Conservation (phyloP, 1,140 invertebrate species). For the Pogonomyrmex barbatus region DNA sequence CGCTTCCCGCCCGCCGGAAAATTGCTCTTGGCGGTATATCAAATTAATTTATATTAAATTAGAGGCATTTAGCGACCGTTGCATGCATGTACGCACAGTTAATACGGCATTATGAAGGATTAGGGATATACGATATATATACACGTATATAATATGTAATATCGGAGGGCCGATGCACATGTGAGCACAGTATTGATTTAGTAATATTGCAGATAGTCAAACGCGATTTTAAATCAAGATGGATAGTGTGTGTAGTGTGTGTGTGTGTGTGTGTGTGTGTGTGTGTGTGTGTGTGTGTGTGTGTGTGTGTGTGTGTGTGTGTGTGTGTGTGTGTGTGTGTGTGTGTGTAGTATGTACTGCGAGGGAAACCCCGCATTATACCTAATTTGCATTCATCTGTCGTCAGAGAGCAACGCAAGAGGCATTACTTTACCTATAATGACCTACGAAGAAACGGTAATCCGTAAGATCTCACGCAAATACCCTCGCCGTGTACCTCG, state of each 20-base stretch:
- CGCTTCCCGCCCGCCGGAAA: not conserved
- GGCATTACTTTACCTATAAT: not conserved
- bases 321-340: no score
- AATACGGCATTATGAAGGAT: conserved; percentile 49
- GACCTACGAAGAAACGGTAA: not conserved
- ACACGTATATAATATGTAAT: conserved; percentile 23
- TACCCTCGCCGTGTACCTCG: not conserved
- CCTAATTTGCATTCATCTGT: conserved; percentile 27
- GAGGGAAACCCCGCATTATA: not conserved
- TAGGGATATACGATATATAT: conserved; percentile 18
- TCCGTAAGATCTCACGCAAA: not conserved
- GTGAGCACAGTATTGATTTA: conserved; percentile 42
- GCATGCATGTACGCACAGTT: not conserved
- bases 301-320: no score
- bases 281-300: no score
- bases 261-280: no score
- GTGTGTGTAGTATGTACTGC: not conserved
- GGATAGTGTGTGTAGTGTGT: conserved; percentile 10
- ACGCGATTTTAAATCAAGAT: conserved; percentile 59
- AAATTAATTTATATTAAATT: conserved; percentile 53
- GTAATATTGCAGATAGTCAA: conserved; percentile 40
- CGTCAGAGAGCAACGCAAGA: conserved; percentile 11
- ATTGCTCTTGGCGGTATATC: conserved; percentile 20
- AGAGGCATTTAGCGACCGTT: conserved; percentile 15
- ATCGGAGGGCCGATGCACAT: not conserved